Conservation (phyloP, 2,888 invertebrate species). For the Dioctria linearis region DNA sequence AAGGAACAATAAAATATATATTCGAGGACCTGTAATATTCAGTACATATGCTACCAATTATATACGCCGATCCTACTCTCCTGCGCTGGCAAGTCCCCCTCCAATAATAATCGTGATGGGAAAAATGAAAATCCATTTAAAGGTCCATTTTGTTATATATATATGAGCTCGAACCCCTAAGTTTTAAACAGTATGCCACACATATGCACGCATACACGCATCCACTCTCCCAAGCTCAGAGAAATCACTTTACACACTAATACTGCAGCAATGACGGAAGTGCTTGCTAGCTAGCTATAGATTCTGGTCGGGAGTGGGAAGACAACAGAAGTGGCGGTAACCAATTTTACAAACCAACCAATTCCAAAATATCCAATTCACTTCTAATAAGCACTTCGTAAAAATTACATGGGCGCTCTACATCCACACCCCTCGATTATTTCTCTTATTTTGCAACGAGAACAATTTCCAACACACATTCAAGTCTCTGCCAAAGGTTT, state of each 20-base stretch:
- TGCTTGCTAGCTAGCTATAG: too few species aligned
- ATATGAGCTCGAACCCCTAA: too few species aligned
- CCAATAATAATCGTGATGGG: conserved; percentile 39
- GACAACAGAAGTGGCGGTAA: conserved; percentile 52
- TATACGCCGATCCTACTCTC: conserved; percentile 47
- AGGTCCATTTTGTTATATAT: conserved; percentile 34
- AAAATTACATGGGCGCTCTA: conserved; percentile 59
- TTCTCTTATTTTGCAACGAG: not conserved
- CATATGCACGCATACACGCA: conserved; percentile 25
- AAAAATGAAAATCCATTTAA: conserved; percentile 40
- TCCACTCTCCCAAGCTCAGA: not conserved
- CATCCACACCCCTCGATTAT: conserved; percentile 18
- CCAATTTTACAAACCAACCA: conserved; percentile 58
- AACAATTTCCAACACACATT: not conserved
- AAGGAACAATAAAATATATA: conserved; percentile 57
- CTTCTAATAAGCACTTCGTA: conserved; percentile 63
- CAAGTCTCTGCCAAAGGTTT: not conserved
- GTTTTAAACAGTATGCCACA: conserved; percentile 1
- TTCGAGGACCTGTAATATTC: conserved; percentile 58
- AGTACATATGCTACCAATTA: conserved; percentile 58
- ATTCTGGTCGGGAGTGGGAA: not conserved
- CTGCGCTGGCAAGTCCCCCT: conserved; percentile 22
- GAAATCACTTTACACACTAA: conserved; percentile 19
- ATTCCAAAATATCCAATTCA: conserved; percentile 60
- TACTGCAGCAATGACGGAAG: not conserved